Evolutionary conservation across 2,797 vertebrate genomes (phyloP).

Genomic region (Pangasius mekongensis): DNA sequence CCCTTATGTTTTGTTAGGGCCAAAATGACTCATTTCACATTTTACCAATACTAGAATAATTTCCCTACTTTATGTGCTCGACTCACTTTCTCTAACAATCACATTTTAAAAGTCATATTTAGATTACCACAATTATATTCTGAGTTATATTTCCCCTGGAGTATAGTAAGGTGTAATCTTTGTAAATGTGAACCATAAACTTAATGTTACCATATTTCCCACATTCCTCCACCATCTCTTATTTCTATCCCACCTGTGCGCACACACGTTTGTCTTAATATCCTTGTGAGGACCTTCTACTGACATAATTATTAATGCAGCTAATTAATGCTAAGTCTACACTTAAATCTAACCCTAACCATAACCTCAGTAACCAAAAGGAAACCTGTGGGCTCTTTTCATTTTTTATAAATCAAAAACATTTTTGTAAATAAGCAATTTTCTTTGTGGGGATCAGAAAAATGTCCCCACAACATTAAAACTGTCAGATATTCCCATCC

Average conservation of each 20-base stretch:
- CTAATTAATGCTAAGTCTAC: not conserved
- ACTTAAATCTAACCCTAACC: not conserved
- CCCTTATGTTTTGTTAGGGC: not conserved
- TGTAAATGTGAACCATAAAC: not conserved
- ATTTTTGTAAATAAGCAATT: not conserved
- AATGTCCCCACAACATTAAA: not conserved
- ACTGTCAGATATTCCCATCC: not conserved
- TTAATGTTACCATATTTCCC: not conserved
- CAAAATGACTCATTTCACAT: not conserved
- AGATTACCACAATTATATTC: not conserved
- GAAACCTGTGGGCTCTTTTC: not conserved
- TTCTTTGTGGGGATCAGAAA: not conserved
- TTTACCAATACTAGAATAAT: not conserved
- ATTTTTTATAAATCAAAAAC: not conserved
- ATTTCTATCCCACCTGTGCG: not conserved
- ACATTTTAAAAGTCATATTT: not conserved
- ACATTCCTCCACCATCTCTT: not conserved
- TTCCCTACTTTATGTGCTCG: not conserved
- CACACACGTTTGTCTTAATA: not conserved
- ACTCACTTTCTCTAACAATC: not conserved
- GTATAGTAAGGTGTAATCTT: not conserved
- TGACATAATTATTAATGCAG: not conserved
- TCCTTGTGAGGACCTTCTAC: not conserved
- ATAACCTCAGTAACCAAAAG: not conserved
- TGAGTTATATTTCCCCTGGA: not conserved